These are phyloP conservation scores for Apostichopus californicus DNA, from an alignment of 35 echinoderm and acorn worm species.

Conservation along the genomic window DNA sequence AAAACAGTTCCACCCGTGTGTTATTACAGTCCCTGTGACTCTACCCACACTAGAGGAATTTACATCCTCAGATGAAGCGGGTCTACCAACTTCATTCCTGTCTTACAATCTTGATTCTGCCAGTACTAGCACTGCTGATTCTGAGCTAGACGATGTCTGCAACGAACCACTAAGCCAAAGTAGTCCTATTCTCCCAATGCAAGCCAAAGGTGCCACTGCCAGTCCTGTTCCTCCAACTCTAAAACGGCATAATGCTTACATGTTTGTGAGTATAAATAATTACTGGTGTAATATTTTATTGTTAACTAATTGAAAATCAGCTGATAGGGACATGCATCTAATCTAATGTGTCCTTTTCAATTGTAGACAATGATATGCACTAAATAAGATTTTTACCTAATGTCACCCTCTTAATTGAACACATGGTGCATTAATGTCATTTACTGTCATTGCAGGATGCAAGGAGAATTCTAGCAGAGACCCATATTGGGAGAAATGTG, in stretches of 20 bases:
- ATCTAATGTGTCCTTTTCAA: too few relatives aligned
- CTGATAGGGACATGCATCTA: too few relatives aligned
- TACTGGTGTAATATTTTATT: too few relatives aligned
- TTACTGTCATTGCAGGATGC: background rate
- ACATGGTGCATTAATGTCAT: too few relatives aligned
- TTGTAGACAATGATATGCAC: too few relatives aligned
- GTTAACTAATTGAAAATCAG: too few relatives aligned
- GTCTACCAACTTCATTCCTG: background rate
- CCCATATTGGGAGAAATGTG: background rate
- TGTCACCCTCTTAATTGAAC: too few relatives aligned
- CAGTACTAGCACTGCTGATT: constrained; percentile 7
- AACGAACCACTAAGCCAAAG: background rate
- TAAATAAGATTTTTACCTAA: too few relatives aligned
- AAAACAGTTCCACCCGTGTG: background rate
- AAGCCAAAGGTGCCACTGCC: background rate
- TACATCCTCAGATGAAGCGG: background rate
- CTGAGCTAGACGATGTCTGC: background rate
- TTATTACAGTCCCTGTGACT: background rate
- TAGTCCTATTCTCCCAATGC: background rate
- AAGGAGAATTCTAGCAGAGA: background rate
- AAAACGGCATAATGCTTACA: background rate
- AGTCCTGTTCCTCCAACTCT: background rate
- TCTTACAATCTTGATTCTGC: constrained; percentile 10
- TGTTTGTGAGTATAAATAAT: background rate
- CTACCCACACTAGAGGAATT: background rate